Base-by-base conservation (phyloP, 2,888 invertebrate species). In the Caenorhabditis panamensis region DNA sequence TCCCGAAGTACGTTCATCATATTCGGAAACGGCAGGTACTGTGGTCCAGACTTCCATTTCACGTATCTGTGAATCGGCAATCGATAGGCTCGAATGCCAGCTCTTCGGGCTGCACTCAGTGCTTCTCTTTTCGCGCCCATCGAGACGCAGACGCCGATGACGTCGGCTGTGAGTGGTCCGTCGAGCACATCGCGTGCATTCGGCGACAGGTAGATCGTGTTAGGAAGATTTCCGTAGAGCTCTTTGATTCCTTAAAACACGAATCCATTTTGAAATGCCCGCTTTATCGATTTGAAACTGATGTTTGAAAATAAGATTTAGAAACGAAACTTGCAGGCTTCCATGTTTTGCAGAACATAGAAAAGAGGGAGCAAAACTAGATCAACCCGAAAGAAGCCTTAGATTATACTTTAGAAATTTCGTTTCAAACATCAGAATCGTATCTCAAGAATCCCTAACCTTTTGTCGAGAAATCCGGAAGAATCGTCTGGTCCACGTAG, bases 61-160 rank as follows among this genome's bases (percentile, higher is more conserved):
- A 89, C 83, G 66, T 89, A 89, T 54, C 82, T 71, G 31, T 84
- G 72, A 18, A 89, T 78, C 9, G 89, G 89, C 11, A 89, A 68
- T n/a, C 85, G 71, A 49, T 76, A 73, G 8, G 85, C 79, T 0
- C 79, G 84, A 67, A 87, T 83, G 6, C 66, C 53, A 3, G 78
- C 75, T 44, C 75, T 71, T 8, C 85, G 73, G 0, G 86, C 85
- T 0, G 86, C 86, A 41, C 84, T 80, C 16, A 88, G 44, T 22
- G 88, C 79, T 24, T 85, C 83, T 28, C 82, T 72, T 20, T 85
- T 56, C 3, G 18, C 6, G 66, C 86, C 88, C 75, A 80, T 84
- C 20, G 88, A 67, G n/a, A 86, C 81, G 18, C 84, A 82, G 9
- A 88, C 22, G 16, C 67, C 76, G 49, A 79, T 72, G 24, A 83